phyloP scores from a whole-genome alignment of 1,140 invertebrate species.

The Phthorimaea operculella region DNA sequence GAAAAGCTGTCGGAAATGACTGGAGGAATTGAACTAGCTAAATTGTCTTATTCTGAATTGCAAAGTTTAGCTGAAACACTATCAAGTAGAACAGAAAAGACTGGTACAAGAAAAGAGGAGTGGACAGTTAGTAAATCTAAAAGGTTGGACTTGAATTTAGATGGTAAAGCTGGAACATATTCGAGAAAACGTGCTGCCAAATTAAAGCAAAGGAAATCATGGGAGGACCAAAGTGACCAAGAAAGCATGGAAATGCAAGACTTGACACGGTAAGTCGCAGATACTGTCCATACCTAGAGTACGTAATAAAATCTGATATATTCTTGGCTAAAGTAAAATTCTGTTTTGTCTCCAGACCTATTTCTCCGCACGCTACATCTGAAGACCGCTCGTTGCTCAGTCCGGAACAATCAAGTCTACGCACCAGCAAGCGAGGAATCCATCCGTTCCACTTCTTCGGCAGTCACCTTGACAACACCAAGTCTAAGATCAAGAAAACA shows the following conservation, averaged over 20 bases:
- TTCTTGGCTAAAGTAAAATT: too few species aligned
- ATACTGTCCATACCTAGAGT: too few species aligned
- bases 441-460: constrained; percentile 61
- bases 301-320: too few species aligned
- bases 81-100: constrained; percentile 38
- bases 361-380: constrained; percentile 56
- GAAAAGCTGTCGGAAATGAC: constrained; percentile 51
- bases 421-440: constrained; percentile 35
- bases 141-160: constrained; percentile 52
- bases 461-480: constrained; percentile 53
- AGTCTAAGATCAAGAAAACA: constrained; percentile 63
- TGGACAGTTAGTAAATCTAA: constrained; percentile 54
- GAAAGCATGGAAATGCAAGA: constrained; percentile 63
- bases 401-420: constrained; percentile 45
- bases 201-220: constrained; percentile 58
- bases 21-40: constrained; percentile 47
- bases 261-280: constrained; percentile 52
- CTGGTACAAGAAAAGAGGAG: constrained; percentile 41
- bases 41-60: constrained; percentile 50
- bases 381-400: constrained; percentile 58
- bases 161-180: constrained; percentile 61
- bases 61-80: constrained; percentile 52
- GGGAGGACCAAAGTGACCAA: constrained; percentile 64
- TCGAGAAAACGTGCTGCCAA: constrained; percentile 58
- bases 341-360: constrained; percentile 35